Evolutionary conservation across 2,113 vertebrate species (phyloP).

Genomic region (Lutjanus erythropterus): DNA sequence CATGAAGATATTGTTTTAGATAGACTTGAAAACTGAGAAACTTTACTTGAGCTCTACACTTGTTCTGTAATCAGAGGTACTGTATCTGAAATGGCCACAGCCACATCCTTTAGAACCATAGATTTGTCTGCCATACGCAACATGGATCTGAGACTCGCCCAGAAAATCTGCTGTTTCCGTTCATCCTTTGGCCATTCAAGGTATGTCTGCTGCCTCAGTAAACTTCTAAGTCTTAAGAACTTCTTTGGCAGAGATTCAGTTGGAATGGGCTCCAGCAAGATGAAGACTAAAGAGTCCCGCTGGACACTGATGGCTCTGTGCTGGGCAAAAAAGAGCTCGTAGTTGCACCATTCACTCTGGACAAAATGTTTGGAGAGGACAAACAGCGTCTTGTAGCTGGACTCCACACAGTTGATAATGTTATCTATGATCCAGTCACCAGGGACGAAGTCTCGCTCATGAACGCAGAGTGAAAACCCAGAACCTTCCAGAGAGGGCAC

Average conservation of each 20-base stretch:
- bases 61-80: constrained; percentile 27
- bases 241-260: constrained; percentile 75
- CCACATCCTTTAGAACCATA: constrained; percentile 60
- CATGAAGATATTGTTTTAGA: neutral
- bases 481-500: constrained; percentile 68
- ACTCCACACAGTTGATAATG: constrained; percentile 80
- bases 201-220: constrained; percentile 84
- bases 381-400: constrained; percentile 81
- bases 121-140: constrained; percentile 76
- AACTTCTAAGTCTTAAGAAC: constrained; percentile 74
- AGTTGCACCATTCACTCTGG: constrained; percentile 82
- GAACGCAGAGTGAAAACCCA: constrained; percentile 76
- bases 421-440: constrained; percentile 83
- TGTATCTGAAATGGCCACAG: constrained; percentile 55
- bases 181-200: constrained; percentile 90
- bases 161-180: constrained; percentile 88
- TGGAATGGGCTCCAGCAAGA: constrained; percentile 81
- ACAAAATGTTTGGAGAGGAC: constrained; percentile 81
- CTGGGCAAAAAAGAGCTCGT: constrained; percentile 83
- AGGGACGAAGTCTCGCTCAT: constrained; percentile 81
- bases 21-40: neutral
- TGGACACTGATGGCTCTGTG: constrained; percentile 72
- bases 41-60: neutral
- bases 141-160: constrained; percentile 85
- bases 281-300: constrained; percentile 78